Evolutionary conservation across 2,113 vertebrate genomes (phyloP).

Genomic region (Neolamprologus toae): DNA sequence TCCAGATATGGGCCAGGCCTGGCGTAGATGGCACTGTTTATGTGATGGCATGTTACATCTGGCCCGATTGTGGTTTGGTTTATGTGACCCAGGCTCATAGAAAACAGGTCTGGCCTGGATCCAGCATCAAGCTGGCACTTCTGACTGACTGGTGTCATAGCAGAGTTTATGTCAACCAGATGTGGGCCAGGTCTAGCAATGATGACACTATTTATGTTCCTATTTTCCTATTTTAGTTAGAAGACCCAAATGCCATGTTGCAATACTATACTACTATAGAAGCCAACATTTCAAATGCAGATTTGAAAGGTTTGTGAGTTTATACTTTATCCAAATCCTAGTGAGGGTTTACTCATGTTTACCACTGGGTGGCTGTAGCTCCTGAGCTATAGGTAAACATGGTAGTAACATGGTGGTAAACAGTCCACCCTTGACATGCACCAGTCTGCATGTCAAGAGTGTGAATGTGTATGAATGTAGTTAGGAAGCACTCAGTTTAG

Average conservation of each 20-base stretch:
- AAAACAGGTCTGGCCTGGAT: background rate
- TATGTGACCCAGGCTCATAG: background rate
- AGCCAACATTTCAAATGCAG: background rate
- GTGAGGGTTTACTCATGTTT: no score
- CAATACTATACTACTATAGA: fast-evolving
- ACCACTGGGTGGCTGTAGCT: no score
- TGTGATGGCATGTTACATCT: background rate
- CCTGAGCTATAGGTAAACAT: background rate
- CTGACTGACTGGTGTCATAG: background rate
- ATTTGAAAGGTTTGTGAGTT: background rate
- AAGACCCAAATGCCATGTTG: background rate
- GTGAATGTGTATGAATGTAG: background rate
- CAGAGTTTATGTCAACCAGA: background rate
- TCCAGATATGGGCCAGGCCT: background rate
- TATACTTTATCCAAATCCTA: background rate
- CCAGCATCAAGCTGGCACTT: background rate
- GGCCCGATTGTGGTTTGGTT: background rate
- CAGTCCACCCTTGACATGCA: background rate
- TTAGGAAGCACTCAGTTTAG: background rate
- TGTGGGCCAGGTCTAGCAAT: background rate
- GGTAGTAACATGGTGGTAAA: background rate
- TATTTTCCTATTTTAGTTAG: background rate
- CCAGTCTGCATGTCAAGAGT: background rate
- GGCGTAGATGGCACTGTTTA: background rate
- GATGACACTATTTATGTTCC: background rate